A percentile compares a stretch with the other conserved stretches of the same genome.
phyloP scores from a whole-genome alignment of 2,113 vertebrate species.

The Herpailurus yagouaroundi region DNA sequence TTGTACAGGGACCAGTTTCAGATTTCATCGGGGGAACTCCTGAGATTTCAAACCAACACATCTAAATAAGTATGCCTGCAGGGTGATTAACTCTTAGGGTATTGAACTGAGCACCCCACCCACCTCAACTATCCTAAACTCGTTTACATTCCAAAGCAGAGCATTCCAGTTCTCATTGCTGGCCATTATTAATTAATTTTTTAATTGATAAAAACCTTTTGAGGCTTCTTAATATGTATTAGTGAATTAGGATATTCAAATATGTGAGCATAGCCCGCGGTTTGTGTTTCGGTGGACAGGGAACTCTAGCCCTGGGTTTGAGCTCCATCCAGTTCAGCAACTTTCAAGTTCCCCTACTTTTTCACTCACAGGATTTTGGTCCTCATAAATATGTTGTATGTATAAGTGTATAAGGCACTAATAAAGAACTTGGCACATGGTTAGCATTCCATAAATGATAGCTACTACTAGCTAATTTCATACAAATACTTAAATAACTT shows the following conservation, averaged over 20 bases:
- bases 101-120: neutral
- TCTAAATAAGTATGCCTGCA: neutral
- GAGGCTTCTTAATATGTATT: neutral
- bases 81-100: neutral
- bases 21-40: neutral
- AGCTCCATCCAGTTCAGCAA: neutral
- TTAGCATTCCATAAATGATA: neutral
- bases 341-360: neutral
- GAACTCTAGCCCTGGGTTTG: neutral
- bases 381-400: neutral
- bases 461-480: neutral
- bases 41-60: neutral
- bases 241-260: neutral
- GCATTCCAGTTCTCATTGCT: neutral
- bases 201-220: neutral
- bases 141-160: neutral
- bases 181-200: neutral
- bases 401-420: neutral
- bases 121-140: neutral
- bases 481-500: neutral
- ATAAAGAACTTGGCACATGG: neutral
- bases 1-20: neutral
- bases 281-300: neutral
- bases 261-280: neutral
- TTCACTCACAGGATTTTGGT: neutral